Conservation (phyloP, 2,888 invertebrate genomes). For the Papilio gigon region DNA sequence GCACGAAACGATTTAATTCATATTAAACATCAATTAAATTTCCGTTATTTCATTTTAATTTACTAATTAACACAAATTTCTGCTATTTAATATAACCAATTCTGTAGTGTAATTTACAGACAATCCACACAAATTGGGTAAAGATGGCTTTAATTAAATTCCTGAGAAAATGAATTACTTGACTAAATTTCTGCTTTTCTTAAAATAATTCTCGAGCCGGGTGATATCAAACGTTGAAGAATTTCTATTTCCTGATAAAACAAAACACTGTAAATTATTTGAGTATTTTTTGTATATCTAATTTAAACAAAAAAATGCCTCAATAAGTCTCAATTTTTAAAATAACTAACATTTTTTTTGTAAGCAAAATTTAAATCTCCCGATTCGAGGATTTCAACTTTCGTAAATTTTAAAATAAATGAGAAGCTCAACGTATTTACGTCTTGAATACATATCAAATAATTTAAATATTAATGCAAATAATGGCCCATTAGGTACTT, state of each 20-base stretch:
- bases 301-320: no score
- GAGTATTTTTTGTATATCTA: no score
- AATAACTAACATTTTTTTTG: no score
- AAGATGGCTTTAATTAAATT: conserved; percentile 41
- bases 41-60: conserved; percentile 30
- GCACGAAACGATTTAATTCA: neutral
- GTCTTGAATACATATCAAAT: conserved; percentile 26
- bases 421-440: conserved; percentile 22
- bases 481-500: conserved; percentile 36
- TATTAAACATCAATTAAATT: neutral
- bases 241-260: conserved; percentile 16
- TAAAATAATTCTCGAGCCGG: conserved; percentile 17
- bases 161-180: conserved; percentile 38
- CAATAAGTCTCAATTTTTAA: no score
- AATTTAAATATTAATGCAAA: conserved; percentile 38
- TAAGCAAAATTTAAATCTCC: no score
- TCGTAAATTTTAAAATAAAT: neutral
- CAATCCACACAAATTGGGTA: conserved; percentile 39
- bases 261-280: no score
- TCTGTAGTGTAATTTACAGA: conserved; percentile 32
- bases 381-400: neutral
- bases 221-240: conserved; percentile 15
- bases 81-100: conserved; percentile 35
- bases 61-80: conserved; percentile 35
- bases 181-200: conserved; percentile 29